Evolutionary conservation across 2,888 invertebrate genomes (phyloP).

Genomic region (Dichetophora obliterata): DNA sequence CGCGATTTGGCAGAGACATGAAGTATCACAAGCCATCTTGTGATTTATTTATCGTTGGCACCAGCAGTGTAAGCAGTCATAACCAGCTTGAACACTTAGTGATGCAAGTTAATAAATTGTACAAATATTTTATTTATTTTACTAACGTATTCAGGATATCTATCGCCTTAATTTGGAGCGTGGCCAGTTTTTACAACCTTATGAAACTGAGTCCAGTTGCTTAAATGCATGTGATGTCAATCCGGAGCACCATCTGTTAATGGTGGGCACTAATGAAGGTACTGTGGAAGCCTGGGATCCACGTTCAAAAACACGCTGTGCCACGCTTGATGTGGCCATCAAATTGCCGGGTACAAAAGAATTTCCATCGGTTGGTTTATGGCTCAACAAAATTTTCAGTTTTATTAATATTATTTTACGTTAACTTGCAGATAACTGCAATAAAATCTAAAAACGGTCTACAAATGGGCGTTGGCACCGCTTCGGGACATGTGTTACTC

Average conservation of each 20-base stretch:
- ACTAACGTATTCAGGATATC: constrained; percentile 78
- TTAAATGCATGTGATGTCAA: constrained; percentile 90
- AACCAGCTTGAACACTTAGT: too few species aligned
- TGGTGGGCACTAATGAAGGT: constrained; percentile 91
- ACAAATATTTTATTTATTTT: neutral
- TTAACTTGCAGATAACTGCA: constrained; percentile 74
- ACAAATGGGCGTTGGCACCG: constrained; percentile 90
- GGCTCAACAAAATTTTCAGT: neutral
- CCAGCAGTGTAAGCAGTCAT: constrained; percentile 77
- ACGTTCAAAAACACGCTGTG: constrained; percentile 81
- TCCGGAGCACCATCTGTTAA: constrained; percentile 87
- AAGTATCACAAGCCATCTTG: constrained; percentile 89
- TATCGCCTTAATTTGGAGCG: constrained; percentile 95
- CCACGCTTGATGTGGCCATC: constrained; percentile 86
- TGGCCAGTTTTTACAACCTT: constrained; percentile 93
- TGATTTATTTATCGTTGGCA: constrained; percentile 93
- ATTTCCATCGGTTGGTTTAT: constrained; percentile 62
- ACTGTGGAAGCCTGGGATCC: constrained; percentile 98
- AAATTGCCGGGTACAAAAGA: constrained; percentile 73
- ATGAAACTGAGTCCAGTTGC: constrained; percentile 79
- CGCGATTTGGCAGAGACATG: constrained; percentile 95
- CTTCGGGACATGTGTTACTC: constrained; percentile 91
- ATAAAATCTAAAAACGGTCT: constrained; percentile 82
- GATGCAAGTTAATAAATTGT: neutral
- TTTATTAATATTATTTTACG: neutral